These are phyloP conservation scores for Dynastes maya DNA, from an alignment of 2,888 invertebrate genomes.

Conservation along the genomic window DNA sequence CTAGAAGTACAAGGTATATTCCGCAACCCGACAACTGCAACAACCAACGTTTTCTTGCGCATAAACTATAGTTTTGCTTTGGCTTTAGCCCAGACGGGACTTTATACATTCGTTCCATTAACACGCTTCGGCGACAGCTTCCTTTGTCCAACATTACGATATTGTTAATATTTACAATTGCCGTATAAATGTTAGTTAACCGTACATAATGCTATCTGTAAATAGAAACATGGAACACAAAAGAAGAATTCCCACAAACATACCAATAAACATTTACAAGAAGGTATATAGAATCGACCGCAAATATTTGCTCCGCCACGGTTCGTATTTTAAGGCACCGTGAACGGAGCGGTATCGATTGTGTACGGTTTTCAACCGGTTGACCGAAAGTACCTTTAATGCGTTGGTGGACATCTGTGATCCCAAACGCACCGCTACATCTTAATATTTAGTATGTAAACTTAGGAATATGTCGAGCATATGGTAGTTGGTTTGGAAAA, in stretches of 20 bases:
- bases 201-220: constrained; percentile 20
- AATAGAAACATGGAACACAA: constrained; percentile 18
- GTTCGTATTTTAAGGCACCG: constrained; percentile 13
- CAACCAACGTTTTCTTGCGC: too few species aligned
- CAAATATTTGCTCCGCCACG: constrained; percentile 22
- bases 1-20: too few species aligned
- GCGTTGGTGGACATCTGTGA: constrained; percentile 30
- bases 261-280: constrained; percentile 1
- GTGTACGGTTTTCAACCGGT: constrained; percentile 16
- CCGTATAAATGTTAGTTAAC: constrained; percentile 33
- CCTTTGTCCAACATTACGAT: constrained; percentile 19
- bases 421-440: background rate
- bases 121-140: constrained; percentile 16
- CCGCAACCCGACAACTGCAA: too few species aligned
- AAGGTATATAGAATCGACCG: constrained; percentile 22
- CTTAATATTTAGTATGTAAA: constrained; percentile 30
- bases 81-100: background rate
- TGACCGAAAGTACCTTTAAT: constrained; percentile 37
- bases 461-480: constrained; percentile 13
- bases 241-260: constrained; percentile 29
- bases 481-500: constrained; percentile 2
- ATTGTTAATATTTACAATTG: constrained; percentile 30
- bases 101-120: constrained; percentile 17
- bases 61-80: too few species aligned
- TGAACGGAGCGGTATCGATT: constrained; percentile 21